These are phyloP conservation scores for Cheilosia urbana DNA, from an alignment of 2,888 invertebrate genomes.

Conservation along the genomic window DNA sequence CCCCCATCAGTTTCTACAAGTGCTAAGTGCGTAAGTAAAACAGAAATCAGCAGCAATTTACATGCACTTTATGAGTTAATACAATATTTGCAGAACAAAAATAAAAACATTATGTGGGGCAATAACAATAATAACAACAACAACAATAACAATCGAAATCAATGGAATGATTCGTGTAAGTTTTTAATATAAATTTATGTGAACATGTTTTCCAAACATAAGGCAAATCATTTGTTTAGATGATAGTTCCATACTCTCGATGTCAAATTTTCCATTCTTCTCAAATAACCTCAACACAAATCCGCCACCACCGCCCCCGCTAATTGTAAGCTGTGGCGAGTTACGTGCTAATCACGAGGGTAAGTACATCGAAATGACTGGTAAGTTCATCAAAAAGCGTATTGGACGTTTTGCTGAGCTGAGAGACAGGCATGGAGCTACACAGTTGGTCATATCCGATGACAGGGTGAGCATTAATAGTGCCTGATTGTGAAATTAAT, in stretches of 20 bases:
- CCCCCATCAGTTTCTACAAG: constrained; percentile 7
- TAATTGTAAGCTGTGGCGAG: constrained; percentile 86
- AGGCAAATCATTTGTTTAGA: neutral
- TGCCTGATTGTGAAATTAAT: constrained; percentile 15
- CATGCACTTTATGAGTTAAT: neutral
- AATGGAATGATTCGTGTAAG: constrained; percentile 58
- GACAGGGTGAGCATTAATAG: constrained; percentile 78
- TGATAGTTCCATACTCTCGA: constrained; percentile 13
- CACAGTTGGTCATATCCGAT: constrained; percentile 85
- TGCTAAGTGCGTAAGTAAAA: constrained; percentile 55
- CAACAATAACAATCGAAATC: constrained; percentile 34
- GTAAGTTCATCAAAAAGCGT: constrained; percentile 87
- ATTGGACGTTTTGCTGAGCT: constrained; percentile 86
- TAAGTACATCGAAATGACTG: constrained; percentile 86
- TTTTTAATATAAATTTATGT: neutral
- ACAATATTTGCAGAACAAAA: constrained; percentile 7
- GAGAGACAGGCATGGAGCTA: constrained; percentile 86
- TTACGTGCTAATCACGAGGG: constrained; percentile 85
- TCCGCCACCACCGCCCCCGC: constrained; percentile 82
- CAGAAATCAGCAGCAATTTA: neutral
- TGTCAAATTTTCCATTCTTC: constrained; percentile 62
- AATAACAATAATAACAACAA: constrained; percentile 32
- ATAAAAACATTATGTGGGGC: constrained; percentile 47
- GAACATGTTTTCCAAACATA: neutral
- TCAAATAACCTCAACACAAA: constrained; percentile 81